Evolutionary conservation across 2,797 vertebrate species (phyloP), one percentile per base, ranked within the genome.

Genomic region (Serranus cabrilla): DNA sequence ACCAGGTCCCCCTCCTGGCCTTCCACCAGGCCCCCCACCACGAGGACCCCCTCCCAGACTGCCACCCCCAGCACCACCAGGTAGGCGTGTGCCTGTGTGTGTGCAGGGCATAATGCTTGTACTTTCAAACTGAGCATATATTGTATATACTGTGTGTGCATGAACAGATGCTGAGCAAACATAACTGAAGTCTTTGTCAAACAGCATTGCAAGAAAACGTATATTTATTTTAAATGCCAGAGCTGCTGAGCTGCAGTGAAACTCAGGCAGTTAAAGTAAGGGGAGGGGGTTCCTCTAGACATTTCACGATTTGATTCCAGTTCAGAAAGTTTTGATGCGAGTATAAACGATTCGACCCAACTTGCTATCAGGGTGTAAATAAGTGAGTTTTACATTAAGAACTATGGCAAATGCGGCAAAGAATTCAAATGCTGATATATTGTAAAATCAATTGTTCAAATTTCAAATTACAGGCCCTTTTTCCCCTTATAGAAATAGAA

Each of bases 1-100:
- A 0, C 98, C 98, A 0, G 97, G 98, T 0, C 98, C 98, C 0
- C 98, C 98, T n/a, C 97, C 98, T 12, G 97, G 97, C 63, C 94
- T 98, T 3, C 97, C 98, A 11, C 98, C 98, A 8, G 97, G 97
- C 18, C 97, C 98, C n/a, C 98, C 97, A 65, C 97, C 98, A 20
- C 94, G 97, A 71, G 98, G 97, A 21, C 97, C 98, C 0, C 98
- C 98, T 66, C 98, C 97, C 82, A 95, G 97, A 66, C 90, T 98
- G 17, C 98, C 97, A 34, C 97, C 97, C 57, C 98, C 97, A 40
- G 97, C 96, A 31, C 98, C 98, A 68, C 98, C 98, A 95, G 98
- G 98, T 99, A 87, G 12, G 61, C 23, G 21, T 43, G 21, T 65
- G 0, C n/a, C n/a, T 62, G 21, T 49, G 12, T 65, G 10, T 59